phyloP scores from a whole-genome alignment of 2,888 invertebrate species.

The Stegana nigrithorax region DNA sequence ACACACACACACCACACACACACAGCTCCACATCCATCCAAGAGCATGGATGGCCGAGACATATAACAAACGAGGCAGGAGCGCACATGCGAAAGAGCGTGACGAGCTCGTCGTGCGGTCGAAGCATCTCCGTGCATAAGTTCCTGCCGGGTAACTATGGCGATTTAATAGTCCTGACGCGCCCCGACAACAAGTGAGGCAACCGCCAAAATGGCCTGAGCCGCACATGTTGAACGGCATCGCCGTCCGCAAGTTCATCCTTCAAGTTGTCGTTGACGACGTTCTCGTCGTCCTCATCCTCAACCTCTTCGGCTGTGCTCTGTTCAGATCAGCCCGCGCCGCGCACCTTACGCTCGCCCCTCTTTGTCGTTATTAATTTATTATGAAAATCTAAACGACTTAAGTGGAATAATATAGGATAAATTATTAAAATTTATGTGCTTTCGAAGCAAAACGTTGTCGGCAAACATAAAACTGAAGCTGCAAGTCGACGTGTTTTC shows the following conservation, averaged over 20 bases:
- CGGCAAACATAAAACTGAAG: constrained; percentile 26
- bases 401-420: constrained; percentile 67
- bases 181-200: constrained; percentile 8
- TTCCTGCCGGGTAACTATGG: constrained; percentile 24
- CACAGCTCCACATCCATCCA: too few species aligned
- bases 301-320: constrained; percentile 10
- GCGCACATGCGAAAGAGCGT: neutral
- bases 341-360: constrained; percentile 20
- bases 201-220: neutral
- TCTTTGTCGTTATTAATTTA: constrained; percentile 62
- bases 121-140: constrained; percentile 4
- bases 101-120: too few species aligned
- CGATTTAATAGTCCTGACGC: constrained; percentile 39
- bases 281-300: constrained; percentile 24
- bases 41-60: too few species aligned
- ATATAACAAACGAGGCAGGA: neutral
- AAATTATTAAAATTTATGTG: constrained; percentile 67
- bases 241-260: constrained; percentile 3
- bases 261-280: constrained; percentile 5
- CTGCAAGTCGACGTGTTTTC: constrained; percentile 24
- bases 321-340: constrained; percentile 4
- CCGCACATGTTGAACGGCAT: constrained; percentile 6
- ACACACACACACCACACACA: neutral
- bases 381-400: constrained; percentile 67
- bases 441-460: constrained; percentile 41